phyloP scores from a whole-genome alignment of 1,140 invertebrate genomes.

The Theocolax elegans region DNA sequence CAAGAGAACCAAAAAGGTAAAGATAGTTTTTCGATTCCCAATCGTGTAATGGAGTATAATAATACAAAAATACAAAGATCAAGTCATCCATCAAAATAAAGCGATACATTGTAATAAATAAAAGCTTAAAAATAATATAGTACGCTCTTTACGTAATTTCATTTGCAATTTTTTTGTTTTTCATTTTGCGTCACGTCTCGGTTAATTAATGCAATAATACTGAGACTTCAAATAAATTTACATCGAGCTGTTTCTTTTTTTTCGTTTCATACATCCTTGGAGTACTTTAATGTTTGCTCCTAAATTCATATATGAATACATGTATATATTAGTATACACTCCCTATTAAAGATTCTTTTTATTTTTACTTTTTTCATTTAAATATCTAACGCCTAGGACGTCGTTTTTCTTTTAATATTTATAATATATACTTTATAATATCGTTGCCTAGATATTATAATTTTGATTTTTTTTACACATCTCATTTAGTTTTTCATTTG shows the following conservation, averaged over 20 bases:
- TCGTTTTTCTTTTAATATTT: conserved; percentile 23
- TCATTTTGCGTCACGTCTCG: conserved; percentile 17
- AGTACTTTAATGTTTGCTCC: conserved; percentile 17
- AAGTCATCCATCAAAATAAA: conserved; percentile 33
- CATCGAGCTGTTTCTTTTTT: conserved; percentile 6
- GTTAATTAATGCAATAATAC: conserved; percentile 14
- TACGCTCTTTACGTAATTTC: too few species aligned
- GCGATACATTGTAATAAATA: too few species aligned
- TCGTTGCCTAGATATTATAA: conserved; percentile 17
- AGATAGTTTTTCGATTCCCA: conserved; percentile 19
- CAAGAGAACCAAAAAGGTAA: conserved; percentile 35
- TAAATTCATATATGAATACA: conserved; percentile 31
- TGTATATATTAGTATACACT: conserved; percentile 30
- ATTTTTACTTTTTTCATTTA: too few species aligned
- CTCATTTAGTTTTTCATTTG: background rate
- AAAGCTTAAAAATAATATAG: too few species aligned
- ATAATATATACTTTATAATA: background rate
- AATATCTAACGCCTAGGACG: conserved; percentile 28
- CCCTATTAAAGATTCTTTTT: conserved; percentile 16
- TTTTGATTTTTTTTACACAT: conserved; percentile 33
- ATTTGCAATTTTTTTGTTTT: too few species aligned
- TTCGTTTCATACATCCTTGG: conserved; percentile 30
- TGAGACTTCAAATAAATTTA: conserved; percentile 26
- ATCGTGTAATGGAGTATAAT: conserved; percentile 29
- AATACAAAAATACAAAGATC: conserved; percentile 36